phyloP scores from a whole-genome alignment of 2,888 invertebrate genomes.

The Epinotia nisella region DNA sequence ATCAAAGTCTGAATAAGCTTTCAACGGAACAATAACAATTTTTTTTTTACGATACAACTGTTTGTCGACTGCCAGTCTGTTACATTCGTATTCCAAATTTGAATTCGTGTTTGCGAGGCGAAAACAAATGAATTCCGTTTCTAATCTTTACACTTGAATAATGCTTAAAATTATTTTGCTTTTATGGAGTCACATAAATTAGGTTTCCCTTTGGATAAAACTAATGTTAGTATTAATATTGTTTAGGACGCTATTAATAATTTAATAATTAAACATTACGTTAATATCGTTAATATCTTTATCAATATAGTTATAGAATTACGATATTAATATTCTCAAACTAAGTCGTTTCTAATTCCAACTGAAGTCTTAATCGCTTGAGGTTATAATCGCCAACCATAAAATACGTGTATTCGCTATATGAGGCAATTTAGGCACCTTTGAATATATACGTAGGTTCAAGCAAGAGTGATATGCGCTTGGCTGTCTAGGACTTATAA shows the following conservation, averaged over 20 bases:
- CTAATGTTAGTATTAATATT: not conserved
- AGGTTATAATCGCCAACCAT: conserved; percentile 8
- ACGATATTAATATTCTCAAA: not conserved
- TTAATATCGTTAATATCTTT: conserved; percentile 16
- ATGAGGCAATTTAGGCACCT: not conserved
- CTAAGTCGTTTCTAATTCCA: conserved; percentile 8
- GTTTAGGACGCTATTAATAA: conserved; percentile 11
- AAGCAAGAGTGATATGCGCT: conserved; percentile 46
- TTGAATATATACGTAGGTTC: conserved; percentile 40
- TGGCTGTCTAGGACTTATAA: conserved; percentile 47
- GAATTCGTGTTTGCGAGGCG: conserved; percentile 15
- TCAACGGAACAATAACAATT: conserved; percentile 45
- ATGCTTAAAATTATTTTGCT: not conserved
- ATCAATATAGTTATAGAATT: not conserved
- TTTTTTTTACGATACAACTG: conserved; percentile 44
- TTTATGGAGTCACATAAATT: not conserved
- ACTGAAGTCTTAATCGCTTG: conserved; percentile 6
- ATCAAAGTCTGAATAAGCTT: conserved; percentile 32
- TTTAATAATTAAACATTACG: conserved; percentile 4
- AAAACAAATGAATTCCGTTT: conserved; percentile 11
- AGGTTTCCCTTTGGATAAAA: not conserved
- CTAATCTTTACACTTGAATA: not conserved
- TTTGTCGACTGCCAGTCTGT: conserved; percentile 30
- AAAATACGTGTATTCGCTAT: not conserved
- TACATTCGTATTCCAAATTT: conserved; percentile 28